Base-by-base conservation (phyloP, 2,888 invertebrate genomes). In the Ctenicera cuprea region DNA sequence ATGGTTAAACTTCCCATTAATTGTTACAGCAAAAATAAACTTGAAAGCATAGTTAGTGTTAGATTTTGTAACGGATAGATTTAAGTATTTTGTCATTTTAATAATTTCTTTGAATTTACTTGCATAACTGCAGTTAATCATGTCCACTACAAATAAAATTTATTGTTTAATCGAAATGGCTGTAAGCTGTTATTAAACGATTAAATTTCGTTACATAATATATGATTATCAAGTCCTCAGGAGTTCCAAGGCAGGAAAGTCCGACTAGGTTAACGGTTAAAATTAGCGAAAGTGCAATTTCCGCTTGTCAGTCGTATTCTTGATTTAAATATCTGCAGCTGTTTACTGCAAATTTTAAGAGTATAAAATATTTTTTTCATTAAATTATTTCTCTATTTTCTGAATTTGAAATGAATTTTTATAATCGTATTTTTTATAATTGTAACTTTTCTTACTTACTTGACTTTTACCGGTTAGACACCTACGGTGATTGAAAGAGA, bases 201-300 rank as follows among this genome's bases (percentile, higher is more conserved):
- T 41, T 41, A 41, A 14, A 33, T 8, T 41, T 41, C 14, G 14
- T 41, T 41, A 14, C 41, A 14, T 41, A 41, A 41, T n/a, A 41
- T 0, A 8, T 14, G 41, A 41, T 41, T 41, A 41, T 14, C 41
- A n/a, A 41, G 41, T 41, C n/a, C n/a, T 41, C n/a, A 14, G 14
- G n/a, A 41, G 41, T 41, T 41, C 14, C 41, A 41, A 14, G n/a
- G 41, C 41, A 41, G 41, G 41, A 41, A 41, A 41, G 41, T 41
- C 41, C 14, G 14, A 38, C n/a, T 38, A 9, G 14, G 14, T 41
- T 41, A 41, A 7, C 41, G 41, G 14, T 41, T 41, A 41, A 14
- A 41, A 14, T 38, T 41, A 14, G 41, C 41, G 41, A 41, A 41
- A 41, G 41, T 41, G 41, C 41, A 41, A 41, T 41, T 41, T 41